Evolutionary conservation across 2,113 vertebrate species (phyloP).

Genomic region (Ctenodactylus gundi): DNA sequence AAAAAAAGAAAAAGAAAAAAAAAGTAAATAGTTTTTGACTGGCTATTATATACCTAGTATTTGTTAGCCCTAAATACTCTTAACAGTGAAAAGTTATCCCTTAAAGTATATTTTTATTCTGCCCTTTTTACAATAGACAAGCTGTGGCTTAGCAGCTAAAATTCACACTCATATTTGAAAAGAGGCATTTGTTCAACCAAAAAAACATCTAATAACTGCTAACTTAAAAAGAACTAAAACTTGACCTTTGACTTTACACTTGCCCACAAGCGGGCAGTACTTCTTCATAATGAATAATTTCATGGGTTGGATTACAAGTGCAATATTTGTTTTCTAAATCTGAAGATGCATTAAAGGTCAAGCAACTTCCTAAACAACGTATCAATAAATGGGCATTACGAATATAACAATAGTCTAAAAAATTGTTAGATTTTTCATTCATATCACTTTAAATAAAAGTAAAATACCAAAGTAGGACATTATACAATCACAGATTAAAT

Average conservation of each 20-base stretch:
- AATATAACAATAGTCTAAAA: not conserved
- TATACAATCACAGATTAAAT: not conserved
- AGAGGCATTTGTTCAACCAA: not conserved
- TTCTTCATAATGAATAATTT: not conserved
- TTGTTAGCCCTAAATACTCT: not conserved
- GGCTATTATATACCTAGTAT: not conserved
- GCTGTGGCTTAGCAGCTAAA: not conserved
- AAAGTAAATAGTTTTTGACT: not conserved
- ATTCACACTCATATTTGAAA: not conserved
- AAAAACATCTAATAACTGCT: not conserved
- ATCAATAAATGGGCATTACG: not conserved
- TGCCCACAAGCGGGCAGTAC: conserved; percentile 25
- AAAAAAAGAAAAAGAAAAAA: too few species aligned
- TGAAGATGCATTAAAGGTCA: conserved; percentile 32
- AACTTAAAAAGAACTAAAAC: not conserved
- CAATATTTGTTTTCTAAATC: conserved; percentile 27
- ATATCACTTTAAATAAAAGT: conserved; percentile 19
- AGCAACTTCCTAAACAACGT: not conserved
- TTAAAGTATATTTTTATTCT: not conserved
- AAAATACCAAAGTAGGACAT: too few species aligned
- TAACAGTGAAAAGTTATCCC: not conserved
- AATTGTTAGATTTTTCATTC: conserved; percentile 44
- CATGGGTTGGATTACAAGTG: not conserved
- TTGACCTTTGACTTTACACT: not conserved
- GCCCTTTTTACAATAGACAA: not conserved